A percentile compares a stretch with the other conserved stretches of the same genome.
These are phyloP conservation scores for Drosophila sordidula DNA, from an alignment of 2,888 invertebrate species.

Conservation along the genomic window DNA sequence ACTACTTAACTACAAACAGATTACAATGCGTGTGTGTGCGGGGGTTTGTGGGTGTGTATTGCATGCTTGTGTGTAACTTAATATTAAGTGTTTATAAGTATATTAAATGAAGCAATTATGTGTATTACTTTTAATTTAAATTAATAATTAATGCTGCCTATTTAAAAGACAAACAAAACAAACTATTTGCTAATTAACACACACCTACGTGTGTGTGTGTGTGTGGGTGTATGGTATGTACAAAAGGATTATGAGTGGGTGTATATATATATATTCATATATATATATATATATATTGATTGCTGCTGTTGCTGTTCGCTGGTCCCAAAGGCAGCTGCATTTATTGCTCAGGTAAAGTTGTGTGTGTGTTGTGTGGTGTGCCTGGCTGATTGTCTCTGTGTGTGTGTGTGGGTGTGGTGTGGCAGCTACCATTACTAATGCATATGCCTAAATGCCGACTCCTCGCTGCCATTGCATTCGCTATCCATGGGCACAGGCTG, in stretches of 20 bases:
- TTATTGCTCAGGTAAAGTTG: constrained; percentile 61
- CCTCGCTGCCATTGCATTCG: constrained; percentile 39
- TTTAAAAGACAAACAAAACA: constrained; percentile 15
- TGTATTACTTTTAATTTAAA: constrained; percentile 17
- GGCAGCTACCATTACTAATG: constrained; percentile 62
- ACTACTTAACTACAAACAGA: constrained; percentile 65
- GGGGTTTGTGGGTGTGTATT: constrained; percentile 16
- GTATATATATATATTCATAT: neutral
- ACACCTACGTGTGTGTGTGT: constrained; percentile 17
- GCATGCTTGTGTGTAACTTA: constrained; percentile 39
- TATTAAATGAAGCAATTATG: constrained; percentile 46
- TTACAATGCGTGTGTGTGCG: constrained; percentile 19
- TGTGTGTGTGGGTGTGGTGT: constrained; percentile 10
- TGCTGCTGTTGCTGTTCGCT: constrained; percentile 34
- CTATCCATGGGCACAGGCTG: constrained; percentile 58
- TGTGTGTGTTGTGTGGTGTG: constrained; percentile 19
- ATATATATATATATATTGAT: constrained; percentile 11
- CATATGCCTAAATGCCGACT: constrained; percentile 62
- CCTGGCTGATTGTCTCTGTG: constrained; percentile 24
- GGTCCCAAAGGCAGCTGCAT: constrained; percentile 53
- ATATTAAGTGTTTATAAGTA: constrained; percentile 19
- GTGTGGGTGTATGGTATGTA: constrained; percentile 50
- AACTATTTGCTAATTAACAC: constrained; percentile 30
- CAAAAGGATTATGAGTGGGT: constrained; percentile 37
- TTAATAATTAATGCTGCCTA: constrained; percentile 30